phyloP scores from a whole-genome alignment of 2,797 vertebrate genomes.

The Mycteria americana region DNA sequence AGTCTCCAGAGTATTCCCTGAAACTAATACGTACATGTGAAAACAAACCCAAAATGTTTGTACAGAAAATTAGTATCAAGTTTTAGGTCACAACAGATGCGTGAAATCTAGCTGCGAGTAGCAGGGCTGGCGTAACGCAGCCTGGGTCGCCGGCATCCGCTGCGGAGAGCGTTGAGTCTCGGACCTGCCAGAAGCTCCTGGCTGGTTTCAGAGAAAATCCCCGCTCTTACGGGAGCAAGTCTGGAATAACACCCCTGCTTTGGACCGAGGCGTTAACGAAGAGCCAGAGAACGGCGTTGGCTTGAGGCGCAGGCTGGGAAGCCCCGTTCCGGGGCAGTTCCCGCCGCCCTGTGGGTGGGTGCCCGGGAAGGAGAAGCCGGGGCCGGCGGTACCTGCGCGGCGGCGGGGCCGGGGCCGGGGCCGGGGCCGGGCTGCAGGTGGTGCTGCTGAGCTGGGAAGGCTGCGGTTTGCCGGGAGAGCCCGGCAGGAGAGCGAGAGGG shows the following conservation, averaged over 20 bases:
- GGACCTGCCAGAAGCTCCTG: background rate
- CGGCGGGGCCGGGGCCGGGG: background rate
- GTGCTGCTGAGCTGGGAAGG: slow-evolving; percentile 73
- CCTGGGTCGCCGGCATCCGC: background rate
- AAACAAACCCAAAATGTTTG: slow-evolving; percentile 1
- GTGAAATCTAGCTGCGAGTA: background rate
- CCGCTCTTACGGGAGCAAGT: background rate
- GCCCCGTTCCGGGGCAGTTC: background rate
- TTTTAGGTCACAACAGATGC: background rate
- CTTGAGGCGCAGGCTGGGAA: background rate
- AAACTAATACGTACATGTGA: background rate
- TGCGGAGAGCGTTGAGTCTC: background rate
- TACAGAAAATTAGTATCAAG: background rate
- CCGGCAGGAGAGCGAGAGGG: slow-evolving; percentile 66
- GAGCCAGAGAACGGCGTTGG: accelerated
- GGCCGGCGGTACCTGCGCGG: background rate
- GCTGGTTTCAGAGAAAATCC: accelerated
- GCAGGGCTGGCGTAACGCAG: background rate
- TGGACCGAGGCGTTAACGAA: background rate
- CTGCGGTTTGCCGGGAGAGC: slow-evolving; percentile 54
- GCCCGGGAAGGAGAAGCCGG: background rate
- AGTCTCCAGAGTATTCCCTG: background rate
- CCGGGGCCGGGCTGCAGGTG: slow-evolving; percentile 71
- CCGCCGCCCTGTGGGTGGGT: background rate
- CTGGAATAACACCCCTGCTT: accelerated